Evolutionary conservation across 1,140 invertebrate species (phyloP).

Genomic region (Hormaphis cornu): DNA sequence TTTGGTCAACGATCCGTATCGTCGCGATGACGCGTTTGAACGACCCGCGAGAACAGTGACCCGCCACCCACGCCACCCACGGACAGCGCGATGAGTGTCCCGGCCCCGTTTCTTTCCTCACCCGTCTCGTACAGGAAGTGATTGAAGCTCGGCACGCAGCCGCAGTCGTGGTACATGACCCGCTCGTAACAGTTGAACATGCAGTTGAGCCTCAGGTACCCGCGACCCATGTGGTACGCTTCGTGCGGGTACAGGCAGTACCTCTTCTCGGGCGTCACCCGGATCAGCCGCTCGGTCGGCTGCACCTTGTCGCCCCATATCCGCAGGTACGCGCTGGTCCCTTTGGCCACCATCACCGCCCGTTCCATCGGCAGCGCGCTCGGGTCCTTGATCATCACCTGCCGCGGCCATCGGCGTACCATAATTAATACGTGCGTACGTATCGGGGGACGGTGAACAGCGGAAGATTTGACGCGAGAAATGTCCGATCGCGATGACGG

Average conservation of each 20-base stretch:
- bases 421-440: no score
- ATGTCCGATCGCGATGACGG: no score
- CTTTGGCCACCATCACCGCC: slow-evolving; percentile 29
- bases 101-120: no score
- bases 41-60: no score
- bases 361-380: slow-evolving; percentile 23
- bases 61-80: no score
- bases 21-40: no score
- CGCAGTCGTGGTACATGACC: slow-evolving; percentile 30
- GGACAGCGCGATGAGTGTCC: no score
- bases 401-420: no score
- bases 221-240: not conserved
- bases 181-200: slow-evolving; percentile 25
- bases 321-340: slow-evolving; percentile 20
- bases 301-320: slow-evolving; percentile 32
- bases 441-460: no score
- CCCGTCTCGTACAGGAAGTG: slow-evolving; percentile 22
- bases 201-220: slow-evolving; percentile 34
- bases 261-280: slow-evolving; percentile 1
- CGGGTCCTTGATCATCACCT: slow-evolving; percentile 34
- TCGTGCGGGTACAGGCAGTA: slow-evolving; percentile 33
- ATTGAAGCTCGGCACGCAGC: slow-evolving; percentile 33
- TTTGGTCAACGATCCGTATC: no score
- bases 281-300: slow-evolving; percentile 15
- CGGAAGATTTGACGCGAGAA: no score